A percentile compares a stretch with the other conserved stretches of the same genome.
Evolutionary conservation across 2,888 invertebrate genomes (phyloP).

Genomic region (Nineta flava): DNA sequence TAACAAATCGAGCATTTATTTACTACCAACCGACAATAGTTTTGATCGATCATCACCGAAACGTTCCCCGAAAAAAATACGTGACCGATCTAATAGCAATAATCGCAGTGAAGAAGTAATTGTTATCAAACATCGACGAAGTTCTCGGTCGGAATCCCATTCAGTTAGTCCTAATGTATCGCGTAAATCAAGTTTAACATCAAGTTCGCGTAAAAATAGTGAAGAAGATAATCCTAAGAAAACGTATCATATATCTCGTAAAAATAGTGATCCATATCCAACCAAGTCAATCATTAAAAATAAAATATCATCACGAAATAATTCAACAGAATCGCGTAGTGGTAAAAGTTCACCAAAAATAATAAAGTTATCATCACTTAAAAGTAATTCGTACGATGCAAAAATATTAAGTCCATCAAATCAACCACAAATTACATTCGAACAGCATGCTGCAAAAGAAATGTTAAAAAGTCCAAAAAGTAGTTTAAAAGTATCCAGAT

Average conservation of each 20-base stretch:
- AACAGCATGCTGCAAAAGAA: conserved; percentile 26
- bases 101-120: conserved; percentile 13
- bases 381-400: conserved; percentile 7
- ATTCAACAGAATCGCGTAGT: conserved; percentile 3
- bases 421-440: conserved; percentile 3
- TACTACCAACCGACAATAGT: conserved; percentile 1
- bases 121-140: conserved; percentile 4
- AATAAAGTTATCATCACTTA: conserved; percentile 4
- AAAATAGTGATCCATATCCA: conserved; percentile 3
- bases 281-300: conserved; percentile 5
- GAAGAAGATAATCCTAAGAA: conserved; percentile 2
- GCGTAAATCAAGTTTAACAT: conserved; percentile 20
- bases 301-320: conserved; percentile 6
- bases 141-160: conserved; percentile 3
- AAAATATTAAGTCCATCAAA: conserved; percentile 5
- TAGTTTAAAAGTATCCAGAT: conserved; percentile 34
- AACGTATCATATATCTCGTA: conserved; percentile 2
- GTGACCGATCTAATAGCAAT: conserved; percentile 14
- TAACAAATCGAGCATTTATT: background rate
- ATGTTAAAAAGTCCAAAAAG: conserved; percentile 22
- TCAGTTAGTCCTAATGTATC: conserved; percentile 13
- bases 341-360: conserved; percentile 5
- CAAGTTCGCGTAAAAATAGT: conserved; percentile 10
- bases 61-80: conserved; percentile 20
- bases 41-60: conserved; percentile 16